Base-by-base conservation (phyloP, 2,113 vertebrate species). In the Eulacestoma nigropectus region DNA sequence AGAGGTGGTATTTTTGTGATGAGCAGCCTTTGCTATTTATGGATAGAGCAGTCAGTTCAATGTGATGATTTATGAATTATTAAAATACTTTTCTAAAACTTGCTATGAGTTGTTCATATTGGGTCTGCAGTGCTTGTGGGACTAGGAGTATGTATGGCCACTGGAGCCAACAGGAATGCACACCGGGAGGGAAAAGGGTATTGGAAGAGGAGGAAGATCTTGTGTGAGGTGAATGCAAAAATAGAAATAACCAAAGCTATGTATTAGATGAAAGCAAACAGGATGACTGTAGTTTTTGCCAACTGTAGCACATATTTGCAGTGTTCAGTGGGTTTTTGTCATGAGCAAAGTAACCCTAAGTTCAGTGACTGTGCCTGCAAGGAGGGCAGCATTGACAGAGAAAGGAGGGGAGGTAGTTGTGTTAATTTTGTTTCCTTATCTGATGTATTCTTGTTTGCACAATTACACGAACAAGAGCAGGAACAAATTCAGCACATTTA, bases 151-250 rank as follows among this genome's bases (percentile, higher is more conserved):
- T 16, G 9, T 20, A 27, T 25, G 49, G 62, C 41, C 56, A 53
- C 33, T n/a, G 37, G 44, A 86, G n/a, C 35, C 10, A 13, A 15
- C 13, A 53, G 55, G 57, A 78, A 13, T 25, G 25, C 13, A 32
- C 0, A 0, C 4, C 0, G 0, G n/a, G 30, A 69, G 18, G 56
- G 14, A 76, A 75, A 41, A 82, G 15, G 11, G 4, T 44, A 6
- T 27, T 63, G 29, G 21, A 77, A 90, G 13, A 18, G 21, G 11
- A 83, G 32, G 27, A 60, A 49, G 16, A 47, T 19, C 47, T 77
- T 39, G 42, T 49, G 13, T 4, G 8, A 82, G 50, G 33, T 70
- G 77, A 78, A 81, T 75, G 14, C 33, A 84, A 63, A 53, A 67
- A 26, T 0, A 68, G 44, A 75, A 89, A 67, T 68, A 70, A 63